Base-by-base conservation (phyloP, 2,888 invertebrate species). In the Frankliniella intonsa region DNA sequence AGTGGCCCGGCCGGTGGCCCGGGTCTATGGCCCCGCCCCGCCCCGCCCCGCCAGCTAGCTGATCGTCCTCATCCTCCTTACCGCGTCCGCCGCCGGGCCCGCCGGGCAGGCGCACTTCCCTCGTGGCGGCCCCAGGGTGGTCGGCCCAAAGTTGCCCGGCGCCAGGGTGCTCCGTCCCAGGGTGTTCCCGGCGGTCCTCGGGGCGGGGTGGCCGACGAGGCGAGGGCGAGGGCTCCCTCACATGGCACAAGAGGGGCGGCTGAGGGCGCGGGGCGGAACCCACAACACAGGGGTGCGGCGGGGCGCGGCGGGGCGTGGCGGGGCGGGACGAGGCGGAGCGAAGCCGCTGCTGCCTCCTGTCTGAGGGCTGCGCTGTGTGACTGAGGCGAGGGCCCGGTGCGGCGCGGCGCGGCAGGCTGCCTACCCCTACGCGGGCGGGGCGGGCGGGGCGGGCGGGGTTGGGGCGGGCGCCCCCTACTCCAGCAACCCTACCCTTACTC, bases 111-210 rank as follows among this genome's bases (percentile, higher is more conserved):
- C 62, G 17, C 62, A 62, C 17, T 62, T 62, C 19, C 19, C 62
- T n/a, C 62, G 62, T 62, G 62, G 62, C 62, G 62, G 62, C 11
- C 62, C 62, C 62, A 62, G 62, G 55, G 55, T 55, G 55, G 55
- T 19, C n/a, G n/a, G n/a, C n/a, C n/a, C n/a, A n/a, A n/a, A n/a
- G n/a, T n/a, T n/a, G n/a, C 38, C 38, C 38, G 38, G 38, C 38
- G 38, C 62, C 62, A 62, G 62, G 38, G 38, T 38, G 38, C 38
- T 38, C 38, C 5, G 38, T 38, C 38, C 38, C 38, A 38, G 38
- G 38, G 38, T 38, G 38, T 38, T 38, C 38, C 38, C 38, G 38
- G 38, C 38, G 38, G 38, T 38, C 38, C 3, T 38, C 38, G 38
- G 38, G 5, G 38, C 38, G 38, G 38, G 38, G 38, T 38, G 38